These are phyloP conservation scores for Zoanthus gigantus DNA, from an alignment of 92 coral and sea anemone species.

Conservation along the genomic window DNA sequence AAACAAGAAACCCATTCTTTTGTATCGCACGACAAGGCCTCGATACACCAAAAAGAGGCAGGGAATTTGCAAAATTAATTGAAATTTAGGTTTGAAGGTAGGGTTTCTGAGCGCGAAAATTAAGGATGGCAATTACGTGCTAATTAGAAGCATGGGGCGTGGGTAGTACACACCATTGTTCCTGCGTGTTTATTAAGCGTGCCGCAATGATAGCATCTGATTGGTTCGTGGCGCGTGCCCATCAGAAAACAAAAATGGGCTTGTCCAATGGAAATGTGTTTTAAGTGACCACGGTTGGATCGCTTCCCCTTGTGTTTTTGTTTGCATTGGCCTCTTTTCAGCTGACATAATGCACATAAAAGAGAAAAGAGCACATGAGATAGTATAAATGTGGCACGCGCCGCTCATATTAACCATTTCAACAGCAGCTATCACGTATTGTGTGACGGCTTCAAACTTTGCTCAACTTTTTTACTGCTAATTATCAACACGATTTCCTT, in stretches of 20 bases:
- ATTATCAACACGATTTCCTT: slow-evolving; percentile 27
- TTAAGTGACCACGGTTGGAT: slow-evolving; percentile 87
- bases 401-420: slow-evolving; percentile 93
- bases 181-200: slow-evolving; percentile 73
- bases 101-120: slow-evolving; percentile 71
- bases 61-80: slow-evolving; percentile 8
- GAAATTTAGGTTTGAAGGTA: slow-evolving; percentile 46
- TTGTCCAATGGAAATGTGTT: slow-evolving; percentile 71
- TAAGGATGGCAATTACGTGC: slow-evolving; percentile 87
- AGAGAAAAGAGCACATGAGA: slow-evolving; percentile 99
- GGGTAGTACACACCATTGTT: slow-evolving; percentile 79
- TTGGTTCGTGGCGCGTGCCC: slow-evolving; percentile 72
- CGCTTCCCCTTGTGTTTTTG: slow-evolving; percentile 88
- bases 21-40: background rate
- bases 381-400: slow-evolving; percentile 99
- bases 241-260: slow-evolving; percentile 58
- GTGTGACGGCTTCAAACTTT: slow-evolving; percentile 38
- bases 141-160: slow-evolving; percentile 87
- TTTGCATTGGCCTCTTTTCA: slow-evolving; percentile 99
- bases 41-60: background rate
- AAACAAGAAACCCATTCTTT: slow-evolving; percentile 10
- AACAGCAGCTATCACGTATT: slow-evolving; percentile 60
- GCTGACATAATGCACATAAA: slow-evolving; percentile 96
- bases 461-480: slow-evolving; percentile 23
- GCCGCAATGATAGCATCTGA: slow-evolving; percentile 57